A percentile compares a stretch with the other conserved stretches of the same genome.
These are phyloP conservation scores for Acanthoscelides obtectus DNA, from an alignment of 2,888 invertebrate species.

Conservation along the genomic window DNA sequence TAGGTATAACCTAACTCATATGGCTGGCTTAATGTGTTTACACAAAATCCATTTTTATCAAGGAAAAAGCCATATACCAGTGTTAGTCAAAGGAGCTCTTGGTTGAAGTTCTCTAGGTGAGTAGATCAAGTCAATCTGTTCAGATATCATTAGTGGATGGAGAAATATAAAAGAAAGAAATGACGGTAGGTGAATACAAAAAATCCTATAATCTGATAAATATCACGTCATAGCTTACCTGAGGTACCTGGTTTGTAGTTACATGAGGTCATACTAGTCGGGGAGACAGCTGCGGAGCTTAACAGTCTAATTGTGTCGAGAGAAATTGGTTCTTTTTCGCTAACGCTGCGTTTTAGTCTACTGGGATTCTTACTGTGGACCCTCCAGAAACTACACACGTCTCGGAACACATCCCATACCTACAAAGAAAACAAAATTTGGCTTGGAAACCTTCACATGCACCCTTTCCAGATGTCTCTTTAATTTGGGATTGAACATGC, in stretches of 20 bases:
- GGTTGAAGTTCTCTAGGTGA: no score
- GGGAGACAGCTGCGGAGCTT: slow-evolving; percentile 47
- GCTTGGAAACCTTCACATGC: no score
- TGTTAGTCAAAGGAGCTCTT: no score
- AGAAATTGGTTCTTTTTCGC: slow-evolving; percentile 54
- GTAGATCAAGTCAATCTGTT: no score
- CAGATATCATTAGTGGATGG: no score
- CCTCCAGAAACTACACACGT: slow-evolving; percentile 70
- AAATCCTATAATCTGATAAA: background rate
- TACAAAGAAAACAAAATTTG: slow-evolving; percentile 35
- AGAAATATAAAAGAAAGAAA: background rate
- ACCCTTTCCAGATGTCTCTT: no score
- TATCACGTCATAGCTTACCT: slow-evolving; percentile 14
- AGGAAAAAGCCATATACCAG: no score
- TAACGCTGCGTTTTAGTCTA: slow-evolving; percentile 56
- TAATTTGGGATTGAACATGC: no score
- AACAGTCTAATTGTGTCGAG: slow-evolving; percentile 50
- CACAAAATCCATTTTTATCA: no score
- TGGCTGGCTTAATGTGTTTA: no score
- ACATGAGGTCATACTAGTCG: slow-evolving; percentile 37
- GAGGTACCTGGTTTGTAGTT: slow-evolving; percentile 30
- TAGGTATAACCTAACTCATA: no score
- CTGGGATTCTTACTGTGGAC: slow-evolving; percentile 63
- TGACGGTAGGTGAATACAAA: background rate
- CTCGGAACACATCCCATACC: slow-evolving; percentile 74